Evolutionary conservation across 2,888 invertebrate genomes (phyloP).

Genomic region (Drosophila niveifrons): DNA sequence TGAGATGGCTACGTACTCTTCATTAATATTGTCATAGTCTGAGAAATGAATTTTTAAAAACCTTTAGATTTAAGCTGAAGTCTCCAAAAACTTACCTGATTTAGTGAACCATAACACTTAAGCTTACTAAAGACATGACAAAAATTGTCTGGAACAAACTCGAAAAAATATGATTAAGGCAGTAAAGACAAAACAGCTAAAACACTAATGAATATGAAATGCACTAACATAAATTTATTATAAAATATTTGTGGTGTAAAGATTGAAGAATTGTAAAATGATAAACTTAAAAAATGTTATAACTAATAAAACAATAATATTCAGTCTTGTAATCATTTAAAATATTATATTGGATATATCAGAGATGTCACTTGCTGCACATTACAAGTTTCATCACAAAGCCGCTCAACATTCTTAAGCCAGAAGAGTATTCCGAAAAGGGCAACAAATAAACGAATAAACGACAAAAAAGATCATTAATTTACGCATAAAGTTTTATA

Average conservation of each 20-base stretch:
- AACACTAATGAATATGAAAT: slow-evolving; percentile 41
- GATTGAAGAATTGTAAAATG: neutral
- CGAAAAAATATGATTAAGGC: slow-evolving; percentile 40
- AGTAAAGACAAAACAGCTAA: neutral
- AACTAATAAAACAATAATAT: neutral
- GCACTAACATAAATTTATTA: neutral
- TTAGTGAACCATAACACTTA: slow-evolving; percentile 76
- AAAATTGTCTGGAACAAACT: slow-evolving; percentile 36
- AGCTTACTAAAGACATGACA: slow-evolving; percentile 71
- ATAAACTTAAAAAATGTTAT: neutral
- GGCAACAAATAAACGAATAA: slow-evolving; percentile 42
- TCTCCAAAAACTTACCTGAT: slow-evolving; percentile 54
- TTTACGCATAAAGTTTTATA: slow-evolving; percentile 84
- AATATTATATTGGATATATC: neutral
- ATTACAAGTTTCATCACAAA: neutral
- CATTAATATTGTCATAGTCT: slow-evolving; percentile 60
- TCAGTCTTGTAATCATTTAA: neutral
- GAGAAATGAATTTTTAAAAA: slow-evolving; percentile 36
- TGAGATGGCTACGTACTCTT: slow-evolving; percentile 41
- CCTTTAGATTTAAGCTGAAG: slow-evolving; percentile 14
- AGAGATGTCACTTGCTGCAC: neutral
- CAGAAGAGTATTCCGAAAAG: slow-evolving; percentile 40
- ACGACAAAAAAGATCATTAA: slow-evolving; percentile 79
- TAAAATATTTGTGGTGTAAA: neutral
- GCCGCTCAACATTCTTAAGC: neutral